These are phyloP conservation scores for Condylura cristata DNA, from an alignment of 2,113 vertebrate genomes.

Conservation along the genomic window DNA sequence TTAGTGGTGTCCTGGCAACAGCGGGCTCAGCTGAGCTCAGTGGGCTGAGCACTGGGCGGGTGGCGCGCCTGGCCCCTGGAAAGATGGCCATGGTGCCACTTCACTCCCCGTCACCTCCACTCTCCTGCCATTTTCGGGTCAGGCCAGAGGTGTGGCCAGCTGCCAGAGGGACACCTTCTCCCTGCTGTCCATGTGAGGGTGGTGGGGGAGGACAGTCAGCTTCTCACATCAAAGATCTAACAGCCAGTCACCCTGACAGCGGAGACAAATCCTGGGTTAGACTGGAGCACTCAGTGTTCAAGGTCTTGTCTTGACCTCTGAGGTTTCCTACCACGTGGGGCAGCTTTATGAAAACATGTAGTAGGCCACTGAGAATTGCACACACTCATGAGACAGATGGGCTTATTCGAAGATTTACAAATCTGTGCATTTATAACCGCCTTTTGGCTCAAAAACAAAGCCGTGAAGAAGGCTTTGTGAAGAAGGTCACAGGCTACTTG, in stretches of 20 bases:
- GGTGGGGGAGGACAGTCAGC: background rate
- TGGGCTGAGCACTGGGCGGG: too few relatives aligned
- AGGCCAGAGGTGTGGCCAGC: rapidly evolving
- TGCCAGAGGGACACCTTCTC: rapidly evolving
- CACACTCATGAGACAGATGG: rapidly evolving
- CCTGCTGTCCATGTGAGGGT: rapidly evolving
- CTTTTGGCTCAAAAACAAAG: too few relatives aligned
- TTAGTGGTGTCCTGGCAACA: background rate
- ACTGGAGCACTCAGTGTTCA: too few relatives aligned
- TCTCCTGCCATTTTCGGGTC: background rate
- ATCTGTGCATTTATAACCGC: background rate
- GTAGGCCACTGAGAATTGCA: background rate
- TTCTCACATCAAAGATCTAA: background rate
- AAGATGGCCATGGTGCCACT: background rate
- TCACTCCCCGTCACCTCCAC: too few relatives aligned
- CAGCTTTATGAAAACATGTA: background rate
- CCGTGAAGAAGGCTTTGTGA: too few relatives aligned
- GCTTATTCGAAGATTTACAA: background rate
- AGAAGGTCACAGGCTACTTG: background rate
- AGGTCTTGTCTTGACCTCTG: rapidly evolving
- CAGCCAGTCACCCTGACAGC: background rate
- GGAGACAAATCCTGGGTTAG: background rate
- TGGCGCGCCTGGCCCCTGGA: too few relatives aligned
- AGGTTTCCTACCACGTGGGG: background rate
- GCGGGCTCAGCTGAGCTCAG: rapidly evolving